Evolutionary conservation across 2,113 vertebrate genomes (phyloP), one percentile per base, ranked within the genome.

Genomic region (Pontoporia blainvillei): DNA sequence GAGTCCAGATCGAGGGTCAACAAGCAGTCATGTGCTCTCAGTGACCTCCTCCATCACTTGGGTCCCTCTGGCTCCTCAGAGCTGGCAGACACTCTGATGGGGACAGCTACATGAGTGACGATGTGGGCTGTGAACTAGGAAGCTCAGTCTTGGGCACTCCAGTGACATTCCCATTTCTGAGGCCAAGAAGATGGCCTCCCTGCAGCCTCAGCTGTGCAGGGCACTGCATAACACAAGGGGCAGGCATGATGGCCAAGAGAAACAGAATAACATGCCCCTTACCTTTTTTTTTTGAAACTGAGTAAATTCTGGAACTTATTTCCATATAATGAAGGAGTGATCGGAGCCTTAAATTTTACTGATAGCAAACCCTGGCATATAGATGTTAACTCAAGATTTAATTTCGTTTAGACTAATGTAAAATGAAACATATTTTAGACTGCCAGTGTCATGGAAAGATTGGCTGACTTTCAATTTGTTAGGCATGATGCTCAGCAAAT

Each of bases 371-470:
- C 20, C 52, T 75, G 79, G 34, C 29, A 72, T 31, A 5, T 9
- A 44, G 29, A 62, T 81, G 11, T 86, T 89, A 93, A 69, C 57
- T 72, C 25, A 62, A 91, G 73, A 86, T 72, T 91, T 23, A 46
- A 83, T 73, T 93, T 90, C 36, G n/a, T 84, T 92, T 90, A 85
- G 67, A 90, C 41, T 75, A 76, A 82, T 90, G 25, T 34, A 93
- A 93, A 91, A 57, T 81, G 17, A 49, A 71, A 69, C 49, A 61
- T 78, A 39, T 86, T 14, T 86, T 52, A 81, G 34, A 36, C 25
- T 90, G 8, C 8, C 73, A 79, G 41, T n/a, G 7, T 64, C 14
- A 2, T 61, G 34, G 39, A 86, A 91, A 93, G 29, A 96, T 41
- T 59, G 62, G 17, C 25, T 76, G 39, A 15, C 17, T 85, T 97